Base-by-base conservation (phyloP, 2,113 vertebrate species). In the Salvator merianae region DNA sequence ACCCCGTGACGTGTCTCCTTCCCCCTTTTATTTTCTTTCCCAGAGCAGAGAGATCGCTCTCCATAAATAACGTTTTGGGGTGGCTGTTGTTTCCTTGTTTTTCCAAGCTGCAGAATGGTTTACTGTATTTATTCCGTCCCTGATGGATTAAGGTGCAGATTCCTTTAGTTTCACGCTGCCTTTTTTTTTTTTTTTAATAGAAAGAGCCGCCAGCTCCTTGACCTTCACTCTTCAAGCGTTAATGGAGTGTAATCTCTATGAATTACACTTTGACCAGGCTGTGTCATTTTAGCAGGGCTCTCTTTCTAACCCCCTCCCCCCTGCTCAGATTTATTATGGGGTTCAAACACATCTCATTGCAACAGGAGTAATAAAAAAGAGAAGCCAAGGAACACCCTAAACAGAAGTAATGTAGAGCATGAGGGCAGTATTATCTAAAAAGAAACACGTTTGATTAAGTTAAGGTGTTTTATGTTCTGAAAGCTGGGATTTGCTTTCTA, bases 181-280 rank as follows among this genome's bases (percentile, higher is more conserved):
- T 55, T 55, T 13, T 87, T n/a, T 87, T 86, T n/a, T n/a, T 89
- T 87, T n/a, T 87, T 86, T 72, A 91, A 86, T 88, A 32, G 89
- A 92, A 90, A 91, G 59, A 79, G 22, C 75, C 86, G 47, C 47
- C 77, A 72, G 70, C 80, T 66, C 85, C 47, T 76, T 78, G 83
- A 88, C 86, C 88, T 94, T 88, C 20, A 32, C 36, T 89, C 77
- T 59, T 84, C 84, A 86, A 89, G 80, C 28, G 83, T 91, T 94
- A 93, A 93, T 88, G 66, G 79, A 80, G 91, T 89, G 73, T 86
- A 89, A 87, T 86, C 82, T 87, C 73, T 82, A 84, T 68, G 77
- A 88, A 87, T 92, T 87, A 84, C 65, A 26, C 65, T 84, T 66
- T 50, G 28, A 28, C 34, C 32, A 36, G 76, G 53, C 26, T n/a